Conservation (phyloP, 1,140 invertebrate species). For the Nixonia krombeini region DNA sequence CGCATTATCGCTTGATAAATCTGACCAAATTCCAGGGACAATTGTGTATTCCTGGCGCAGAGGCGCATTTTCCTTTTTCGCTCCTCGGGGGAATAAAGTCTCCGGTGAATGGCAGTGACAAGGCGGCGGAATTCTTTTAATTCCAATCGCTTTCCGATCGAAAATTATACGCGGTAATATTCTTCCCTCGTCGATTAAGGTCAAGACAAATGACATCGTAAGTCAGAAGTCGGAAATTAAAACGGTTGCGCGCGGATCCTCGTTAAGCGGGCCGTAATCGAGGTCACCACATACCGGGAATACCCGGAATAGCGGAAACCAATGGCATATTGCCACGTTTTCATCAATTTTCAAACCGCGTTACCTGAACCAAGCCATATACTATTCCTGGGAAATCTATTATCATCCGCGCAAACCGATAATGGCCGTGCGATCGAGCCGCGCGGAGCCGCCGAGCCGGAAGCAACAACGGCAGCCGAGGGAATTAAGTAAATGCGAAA, state of each 20-base stretch:
- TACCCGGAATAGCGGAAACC: slow-evolving; percentile 21
- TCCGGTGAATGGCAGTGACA: too few species aligned
- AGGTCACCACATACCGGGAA: slow-evolving; percentile 29
- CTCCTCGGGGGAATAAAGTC: too few species aligned
- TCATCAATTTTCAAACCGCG: slow-evolving; percentile 36
- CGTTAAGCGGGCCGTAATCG: slow-evolving; percentile 27
- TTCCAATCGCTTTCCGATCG: not conserved
- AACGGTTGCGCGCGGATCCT: slow-evolving; percentile 29
- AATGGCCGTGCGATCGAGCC: too few species aligned
- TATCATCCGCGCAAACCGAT: not conserved
- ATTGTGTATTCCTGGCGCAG: too few species aligned
- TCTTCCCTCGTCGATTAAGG: slow-evolving; percentile 6
- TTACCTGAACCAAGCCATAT: not conserved
- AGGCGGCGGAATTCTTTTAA: not conserved
- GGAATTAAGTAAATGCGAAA: too few species aligned
- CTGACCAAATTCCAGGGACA: too few species aligned
- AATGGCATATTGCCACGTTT: slow-evolving; percentile 22
- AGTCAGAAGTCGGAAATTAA: slow-evolving; percentile 35
- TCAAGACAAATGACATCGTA: slow-evolving; percentile 28
- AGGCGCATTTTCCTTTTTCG: too few species aligned
- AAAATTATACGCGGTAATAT: slow-evolving; percentile 4
- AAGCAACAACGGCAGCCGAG: too few species aligned
- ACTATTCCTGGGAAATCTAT: not conserved
- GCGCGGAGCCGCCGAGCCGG: too few species aligned
- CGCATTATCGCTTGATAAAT: slow-evolving; percentile 1